Conservation (phyloP, 2,797 vertebrate genomes). For the Cynopterus sphinx region DNA sequence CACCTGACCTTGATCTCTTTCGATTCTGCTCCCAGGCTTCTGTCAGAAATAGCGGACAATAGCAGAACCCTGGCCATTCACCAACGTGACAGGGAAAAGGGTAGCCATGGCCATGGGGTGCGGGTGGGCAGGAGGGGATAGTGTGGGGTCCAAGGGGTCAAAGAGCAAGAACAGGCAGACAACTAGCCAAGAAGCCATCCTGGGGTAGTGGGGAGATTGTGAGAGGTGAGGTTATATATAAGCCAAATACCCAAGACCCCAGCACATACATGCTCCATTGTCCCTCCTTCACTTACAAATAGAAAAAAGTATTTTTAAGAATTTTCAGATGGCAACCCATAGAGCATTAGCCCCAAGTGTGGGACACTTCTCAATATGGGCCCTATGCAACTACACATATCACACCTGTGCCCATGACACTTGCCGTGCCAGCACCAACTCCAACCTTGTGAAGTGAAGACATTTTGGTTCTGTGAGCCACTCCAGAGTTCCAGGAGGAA, state of each 20-base stretch:
- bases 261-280: neutral
- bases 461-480: neutral
- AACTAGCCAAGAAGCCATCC: neutral
- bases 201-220: accelerated
- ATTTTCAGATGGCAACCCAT: neutral
- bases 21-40: neutral
- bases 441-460: neutral
- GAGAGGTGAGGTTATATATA: accelerated
- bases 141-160: neutral
- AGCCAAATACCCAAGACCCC: accelerated
- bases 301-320: neutral
- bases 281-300: neutral
- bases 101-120: accelerated
- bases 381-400: neutral
- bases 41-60: neutral
- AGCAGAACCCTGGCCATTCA: neutral
- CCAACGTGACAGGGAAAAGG: neutral
- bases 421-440: neutral
- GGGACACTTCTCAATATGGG: neutral
- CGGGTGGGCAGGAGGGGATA: neutral
- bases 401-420: accelerated
- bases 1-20: neutral
- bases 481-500: neutral
- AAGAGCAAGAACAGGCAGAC: neutral
- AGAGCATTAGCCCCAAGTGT: neutral